Base-by-base conservation (phyloP, 2,797 vertebrate species). In the Danionella dracula region DNA sequence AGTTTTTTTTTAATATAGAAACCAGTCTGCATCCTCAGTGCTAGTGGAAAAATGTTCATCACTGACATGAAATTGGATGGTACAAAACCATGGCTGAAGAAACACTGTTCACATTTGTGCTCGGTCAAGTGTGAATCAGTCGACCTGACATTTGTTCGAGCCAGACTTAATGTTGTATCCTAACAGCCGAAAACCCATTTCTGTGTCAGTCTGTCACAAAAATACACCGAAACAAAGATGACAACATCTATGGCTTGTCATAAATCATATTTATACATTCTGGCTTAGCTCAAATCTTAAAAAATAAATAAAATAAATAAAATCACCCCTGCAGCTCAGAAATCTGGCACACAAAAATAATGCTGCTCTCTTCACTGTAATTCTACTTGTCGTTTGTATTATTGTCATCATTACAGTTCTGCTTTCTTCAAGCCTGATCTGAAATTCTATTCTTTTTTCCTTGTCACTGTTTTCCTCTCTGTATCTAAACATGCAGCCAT, bases 401-500 rank as follows among this genome's bases (percentile, higher is more conserved):
- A 78, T 78, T 75, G 68, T 67, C 50, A 71, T 78, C 61, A 74
- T 77, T 56, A 65, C 53, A 66, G 64, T 78, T 78, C 35, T 73
- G 74, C 66, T 76, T 67, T 81, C 71, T 70, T 20, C 58, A 51
- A 70, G 60, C 71, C 51, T 77, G 78, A 82, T 76, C 81, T 76
- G 34, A 59, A 79, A 79, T 67, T 71, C 63, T 21, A 32, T 75
- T 68, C 56, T 64, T 78, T 78, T 78, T 27, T 23, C 21, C 57
- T 79, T 60, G 70, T 62, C 10, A 20, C 79, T 60, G 59, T 34
- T 79, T 73, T 62, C 70, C 46, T 70, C 55, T 66, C 71, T 84
- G 85, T 84, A 86, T 88, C 85, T 83, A 56, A 79, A 78, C 74
- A 78, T 74, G 77, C 83, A 87, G 80, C 75, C 34, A n/a, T 82